A percentile compares a stretch with the other conserved stretches of the same genome.
phyloP scores from a whole-genome alignment of 1,140 invertebrate genomes.

The Dinoponera quadriceps region DNA sequence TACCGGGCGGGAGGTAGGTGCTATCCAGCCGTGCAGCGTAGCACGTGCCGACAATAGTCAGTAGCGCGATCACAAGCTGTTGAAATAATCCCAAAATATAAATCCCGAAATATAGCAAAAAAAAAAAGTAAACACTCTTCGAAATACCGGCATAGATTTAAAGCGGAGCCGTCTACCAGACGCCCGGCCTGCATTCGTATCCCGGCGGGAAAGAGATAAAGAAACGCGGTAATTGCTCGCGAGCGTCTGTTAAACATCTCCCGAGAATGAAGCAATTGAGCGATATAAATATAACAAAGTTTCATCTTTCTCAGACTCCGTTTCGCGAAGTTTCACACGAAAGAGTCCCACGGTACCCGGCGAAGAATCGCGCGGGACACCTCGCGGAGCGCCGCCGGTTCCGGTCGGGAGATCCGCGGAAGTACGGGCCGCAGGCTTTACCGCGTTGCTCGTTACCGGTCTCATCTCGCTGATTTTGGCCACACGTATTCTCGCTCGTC shows the following conservation, averaged over 20 bases:
- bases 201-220: no score
- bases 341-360: not conserved
- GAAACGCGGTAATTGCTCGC: no score
- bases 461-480: slow-evolving; percentile 66
- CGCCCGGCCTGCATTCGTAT: no score
- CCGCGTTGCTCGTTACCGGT: slow-evolving; percentile 68
- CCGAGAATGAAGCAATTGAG: no score
- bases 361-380: not conserved
- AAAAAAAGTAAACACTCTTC: not conserved
- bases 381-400: not conserved
- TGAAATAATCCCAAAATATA: slow-evolving; percentile 60
- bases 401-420: not conserved
- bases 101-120: not conserved
- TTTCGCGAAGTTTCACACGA: slow-evolving; percentile 7
- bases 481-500: not conserved
- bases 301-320: not conserved
- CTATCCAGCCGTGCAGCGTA: slow-evolving; percentile 87
- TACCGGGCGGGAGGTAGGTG: slow-evolving; percentile 87
- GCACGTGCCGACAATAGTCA: slow-evolving; percentile 74
- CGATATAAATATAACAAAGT: no score
- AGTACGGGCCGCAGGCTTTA: not conserved
- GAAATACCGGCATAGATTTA: not conserved
- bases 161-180: no score
- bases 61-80: slow-evolving; percentile 69
- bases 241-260: no score